Base-by-base conservation (phyloP, 1,140 invertebrate species). In the Colletes latitarsis region DNA sequence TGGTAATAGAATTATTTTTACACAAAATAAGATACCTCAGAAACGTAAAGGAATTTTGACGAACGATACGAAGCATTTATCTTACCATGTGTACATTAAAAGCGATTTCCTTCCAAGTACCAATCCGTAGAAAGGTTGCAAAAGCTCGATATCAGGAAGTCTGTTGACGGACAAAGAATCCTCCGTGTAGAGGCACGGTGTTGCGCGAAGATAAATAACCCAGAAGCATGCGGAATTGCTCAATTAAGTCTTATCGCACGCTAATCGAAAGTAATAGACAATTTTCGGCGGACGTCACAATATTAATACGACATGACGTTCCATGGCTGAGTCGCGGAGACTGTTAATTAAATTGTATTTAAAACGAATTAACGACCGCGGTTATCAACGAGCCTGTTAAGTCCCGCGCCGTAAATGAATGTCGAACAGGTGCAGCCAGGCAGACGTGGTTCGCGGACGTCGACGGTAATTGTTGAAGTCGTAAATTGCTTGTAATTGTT, bases 301-400 rank as follows among this genome's bases (percentile, higher is more conserved):
- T 70, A 81, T 81, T 71, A 83, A 72, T 71, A 68, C 39, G 67
- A 71, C 75, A 21, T 21, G 21, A 55, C 49, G 39, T 41, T 39
- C 55, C 55, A 43, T 55, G 53, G 19, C 52, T 49, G 57, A 52
- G 66, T 17, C 66, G 52, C 52, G 79, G 57, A 9, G 49, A 41
- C 68, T 49, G 77, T 84, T 86, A 86, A 86, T 87, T 87, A 83
- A 87, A 86, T 83, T 87, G 83, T 79, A 86, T 85, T 85, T 82
- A 77, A 73, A 46, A 41, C 41, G 81, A 86, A 86, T 86, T 86
- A 84, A 86, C 78, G 84, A 62, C 55, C 69, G 63, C 46, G 67
- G 81, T 82, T 83, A 86, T 86, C 84, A 85, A 68, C 82, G 78
- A 52, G 83, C 19, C 72, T 69, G 79, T 85, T 85, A 85, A 85